phyloP scores from a whole-genome alignment of 1,140 invertebrate genomes.

The Maniola jurtina region DNA sequence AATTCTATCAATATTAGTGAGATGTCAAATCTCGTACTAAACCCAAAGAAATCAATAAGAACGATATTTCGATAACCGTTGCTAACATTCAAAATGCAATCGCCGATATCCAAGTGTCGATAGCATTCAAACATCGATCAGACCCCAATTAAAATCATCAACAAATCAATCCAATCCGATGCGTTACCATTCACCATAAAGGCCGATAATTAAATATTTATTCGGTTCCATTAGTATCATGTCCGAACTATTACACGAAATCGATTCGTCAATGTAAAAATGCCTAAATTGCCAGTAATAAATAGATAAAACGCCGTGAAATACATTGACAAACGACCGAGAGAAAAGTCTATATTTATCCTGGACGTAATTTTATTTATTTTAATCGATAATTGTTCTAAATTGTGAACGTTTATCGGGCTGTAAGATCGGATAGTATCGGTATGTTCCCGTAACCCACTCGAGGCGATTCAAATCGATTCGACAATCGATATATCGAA shows the following conservation, averaged over 20 bases:
- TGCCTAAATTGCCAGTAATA: constrained; percentile 58
- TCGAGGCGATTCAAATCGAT: constrained; percentile 48
- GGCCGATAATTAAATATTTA: constrained; percentile 72
- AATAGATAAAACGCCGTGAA: constrained; percentile 62
- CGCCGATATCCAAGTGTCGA: constrained; percentile 32
- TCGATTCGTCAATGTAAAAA: constrained; percentile 69
- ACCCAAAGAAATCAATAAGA: constrained; percentile 8
- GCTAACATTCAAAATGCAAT: constrained; percentile 25
- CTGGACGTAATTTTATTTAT: constrained; percentile 47
- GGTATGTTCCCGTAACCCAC: constrained; percentile 52
- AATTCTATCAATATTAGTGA: too few relatives aligned
- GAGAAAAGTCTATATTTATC: constrained; percentile 59
- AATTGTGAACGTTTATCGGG: constrained; percentile 56
- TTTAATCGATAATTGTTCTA: constrained; percentile 65
- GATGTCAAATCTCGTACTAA: too few relatives aligned
- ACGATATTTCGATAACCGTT: constrained; percentile 31
- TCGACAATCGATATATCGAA: constrained; percentile 41
- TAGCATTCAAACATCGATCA: constrained; percentile 36
- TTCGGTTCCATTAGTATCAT: constrained; percentile 65
- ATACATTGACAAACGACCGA: constrained; percentile 64
- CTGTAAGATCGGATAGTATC: constrained; percentile 41
- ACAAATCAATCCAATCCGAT: constrained; percentile 60
- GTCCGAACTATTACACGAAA: constrained; percentile 56
- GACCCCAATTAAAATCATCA: constrained; percentile 59
- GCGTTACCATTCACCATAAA: constrained; percentile 71